phyloP scores from a whole-genome alignment of 2,113 vertebrate species.

The Oplegnathus fasciatus region DNA sequence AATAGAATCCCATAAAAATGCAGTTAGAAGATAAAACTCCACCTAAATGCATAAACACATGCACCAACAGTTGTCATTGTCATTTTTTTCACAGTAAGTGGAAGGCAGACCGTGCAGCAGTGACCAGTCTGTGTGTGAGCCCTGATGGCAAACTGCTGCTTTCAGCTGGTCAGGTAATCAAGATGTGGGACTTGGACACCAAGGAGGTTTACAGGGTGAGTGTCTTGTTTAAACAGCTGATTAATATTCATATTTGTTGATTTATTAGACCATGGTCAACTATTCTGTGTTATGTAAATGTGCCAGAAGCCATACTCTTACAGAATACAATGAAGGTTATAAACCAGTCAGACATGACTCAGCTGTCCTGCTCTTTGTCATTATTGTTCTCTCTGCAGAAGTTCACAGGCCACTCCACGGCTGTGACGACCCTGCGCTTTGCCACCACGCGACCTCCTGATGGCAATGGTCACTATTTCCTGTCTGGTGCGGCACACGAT shows the following conservation, averaged over 20 bases:
- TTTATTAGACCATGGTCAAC: neutral
- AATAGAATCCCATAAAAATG: neutral
- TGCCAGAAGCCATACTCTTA: too few relatives aligned
- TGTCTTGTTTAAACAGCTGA: conserved; percentile 5
- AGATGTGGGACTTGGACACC: conserved; percentile 98
- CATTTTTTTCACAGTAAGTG: conserved; percentile 89
- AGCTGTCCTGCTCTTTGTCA: neutral
- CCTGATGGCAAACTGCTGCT: conserved; percentile 96
- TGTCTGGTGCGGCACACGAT: conserved; percentile 94
- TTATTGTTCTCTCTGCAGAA: conserved; percentile 81
- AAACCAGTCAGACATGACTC: neutral
- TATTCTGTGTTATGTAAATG: neutral
- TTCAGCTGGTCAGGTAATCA: conserved; percentile 95
- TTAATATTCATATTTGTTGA: neutral
- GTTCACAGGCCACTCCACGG: conserved; percentile 96
- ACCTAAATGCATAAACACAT: neutral
- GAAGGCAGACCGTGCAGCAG: conserved; percentile 94
- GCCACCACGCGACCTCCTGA: conserved; percentile 90
- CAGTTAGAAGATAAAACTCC: too few relatives aligned
- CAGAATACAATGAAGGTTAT: neutral
- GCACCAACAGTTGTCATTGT: conserved; percentile 5
- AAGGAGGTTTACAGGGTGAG: conserved; percentile 98
- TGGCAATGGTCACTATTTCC: conserved; percentile 95
- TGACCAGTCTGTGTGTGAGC: conserved; percentile 94
- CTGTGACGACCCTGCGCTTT: conserved; percentile 93